Base-by-base conservation (phyloP, 2,113 vertebrate species). In the Rhadina sibilatrix region DNA sequence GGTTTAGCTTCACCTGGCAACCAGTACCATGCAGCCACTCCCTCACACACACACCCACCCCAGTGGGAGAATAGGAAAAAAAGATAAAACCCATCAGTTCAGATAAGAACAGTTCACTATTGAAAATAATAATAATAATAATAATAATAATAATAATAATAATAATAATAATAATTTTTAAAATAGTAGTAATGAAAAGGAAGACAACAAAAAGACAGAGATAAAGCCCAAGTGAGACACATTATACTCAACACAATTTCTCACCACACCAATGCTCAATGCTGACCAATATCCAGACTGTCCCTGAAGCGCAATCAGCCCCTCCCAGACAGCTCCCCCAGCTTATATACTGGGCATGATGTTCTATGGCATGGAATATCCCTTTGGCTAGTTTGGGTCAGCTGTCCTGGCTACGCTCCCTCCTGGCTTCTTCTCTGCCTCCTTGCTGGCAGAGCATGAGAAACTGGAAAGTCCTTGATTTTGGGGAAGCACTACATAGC, bases 291-390 rank as follows among this genome's bases (percentile, higher is more conserved):
- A 18, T 18, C 35, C 68, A 68, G 25, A 31, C 31, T 1, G 0
- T 18, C 27, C 31, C 22, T 0, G 0, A 66, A 53, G 11, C 12
- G 54, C 25, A 19, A 4, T 42, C 1, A 0, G 9, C 40, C 25
- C 24, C 37, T 52, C 28, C 13, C 19, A 61, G 31, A 47, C 21
- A 37, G 15, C 21, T 74, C 8, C 47, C 22, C 12, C 25, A 42
- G 15, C 5, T 68, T 15, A 21, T 18, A 24, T 6, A 24, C 46
- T 16, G n/a, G 27, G 18, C n/a, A 54, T 15, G 52, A 23, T n/a
- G 22, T 47, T 46, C 40, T 27, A 1, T 12, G 27, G 53, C 38
- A 54, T 24, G 54, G 75, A 54, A 68, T 49, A 74, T 40, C 31
- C 35, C 35, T 49, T 47, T 33, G 40, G 31, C 61, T 61, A 18